Evolutionary conservation across 2,113 vertebrate genomes (phyloP).

Genomic region (Oostethus manadensis): DNA sequence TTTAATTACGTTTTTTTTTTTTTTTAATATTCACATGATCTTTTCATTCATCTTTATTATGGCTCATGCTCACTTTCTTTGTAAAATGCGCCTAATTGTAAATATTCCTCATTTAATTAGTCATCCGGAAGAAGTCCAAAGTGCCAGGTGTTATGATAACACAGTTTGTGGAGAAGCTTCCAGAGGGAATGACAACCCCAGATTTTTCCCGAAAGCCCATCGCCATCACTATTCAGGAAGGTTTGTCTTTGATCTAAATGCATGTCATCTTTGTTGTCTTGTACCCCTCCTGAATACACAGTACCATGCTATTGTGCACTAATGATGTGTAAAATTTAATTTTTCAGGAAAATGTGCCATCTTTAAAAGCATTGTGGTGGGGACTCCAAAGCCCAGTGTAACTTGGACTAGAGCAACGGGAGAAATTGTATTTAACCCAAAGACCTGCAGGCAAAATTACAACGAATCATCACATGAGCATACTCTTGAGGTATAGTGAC

Average conservation of each 20-base stretch:
- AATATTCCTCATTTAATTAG: conserved; percentile 34
- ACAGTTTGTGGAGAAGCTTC: conserved; percentile 78
- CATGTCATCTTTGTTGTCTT: too few relatives aligned
- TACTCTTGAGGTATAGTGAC: conserved; percentile 71
- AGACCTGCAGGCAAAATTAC: conserved; percentile 70
- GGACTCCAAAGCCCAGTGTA: conserved; percentile 76
- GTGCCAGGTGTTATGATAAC: conserved; percentile 81
- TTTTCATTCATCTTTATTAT: conserved; percentile 4
- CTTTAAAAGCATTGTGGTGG: conserved; percentile 78
- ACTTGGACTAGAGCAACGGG: conserved; percentile 72
- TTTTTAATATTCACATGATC: too few relatives aligned
- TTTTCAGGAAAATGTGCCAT: conserved; percentile 78
- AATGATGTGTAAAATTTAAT: background rate
- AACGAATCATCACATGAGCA: conserved; percentile 62
- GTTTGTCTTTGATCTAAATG: conserved; percentile 45
- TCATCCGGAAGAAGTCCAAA: conserved; percentile 75
- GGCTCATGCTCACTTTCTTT: background rate
- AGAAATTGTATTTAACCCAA: conserved; percentile 66
- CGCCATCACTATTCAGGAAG: conserved; percentile 82
- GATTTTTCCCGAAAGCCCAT: conserved; percentile 85
- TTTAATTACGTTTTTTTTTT: too few relatives aligned
- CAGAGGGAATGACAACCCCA: conserved; percentile 76
- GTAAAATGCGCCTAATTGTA: conserved; percentile 4
- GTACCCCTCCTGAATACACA: background rate
- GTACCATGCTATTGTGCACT: background rate